Evolutionary conservation across 2,888 invertebrate species (phyloP).

Genomic region (Aphelenchoides bicaudatus): DNA sequence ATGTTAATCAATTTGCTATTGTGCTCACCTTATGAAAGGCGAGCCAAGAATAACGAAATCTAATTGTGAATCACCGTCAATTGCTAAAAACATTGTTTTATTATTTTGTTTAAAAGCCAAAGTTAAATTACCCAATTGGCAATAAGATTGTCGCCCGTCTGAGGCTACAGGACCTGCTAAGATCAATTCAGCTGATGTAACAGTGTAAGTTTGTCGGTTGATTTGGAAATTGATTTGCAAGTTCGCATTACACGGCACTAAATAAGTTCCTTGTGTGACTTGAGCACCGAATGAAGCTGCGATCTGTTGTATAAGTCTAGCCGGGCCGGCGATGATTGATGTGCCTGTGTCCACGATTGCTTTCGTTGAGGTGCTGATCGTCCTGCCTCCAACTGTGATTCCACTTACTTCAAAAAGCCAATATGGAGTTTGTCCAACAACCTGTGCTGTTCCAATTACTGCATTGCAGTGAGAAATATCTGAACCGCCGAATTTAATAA

Average conservation of each 20-base stretch:
- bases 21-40: not conserved
- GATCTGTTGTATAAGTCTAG: not conserved
- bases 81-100: too few species aligned
- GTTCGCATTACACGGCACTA: conserved; percentile 7
- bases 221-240: not conserved
- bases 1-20: too few species aligned
- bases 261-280: not conserved
- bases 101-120: too few species aligned
- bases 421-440: conserved; percentile 7
- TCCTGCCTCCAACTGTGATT: not conserved
- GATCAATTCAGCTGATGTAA: not conserved
- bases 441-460: not conserved
- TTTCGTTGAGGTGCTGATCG: not conserved
- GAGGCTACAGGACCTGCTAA: not conserved
- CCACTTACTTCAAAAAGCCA: conserved; percentile 8
- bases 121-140: too few species aligned
- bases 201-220: not conserved
- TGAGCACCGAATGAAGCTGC: not conserved
- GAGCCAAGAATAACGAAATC: conserved; percentile 11
- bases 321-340: conserved; percentile 11
- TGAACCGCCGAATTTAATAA: conserved; percentile 18
- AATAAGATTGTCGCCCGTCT: not conserved
- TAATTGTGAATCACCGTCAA: not conserved
- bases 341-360: conserved; percentile 13
- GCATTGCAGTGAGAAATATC: conserved; percentile 5